Conservation (phyloP, 2,797 vertebrate species). For the Coilia nasus region DNA sequence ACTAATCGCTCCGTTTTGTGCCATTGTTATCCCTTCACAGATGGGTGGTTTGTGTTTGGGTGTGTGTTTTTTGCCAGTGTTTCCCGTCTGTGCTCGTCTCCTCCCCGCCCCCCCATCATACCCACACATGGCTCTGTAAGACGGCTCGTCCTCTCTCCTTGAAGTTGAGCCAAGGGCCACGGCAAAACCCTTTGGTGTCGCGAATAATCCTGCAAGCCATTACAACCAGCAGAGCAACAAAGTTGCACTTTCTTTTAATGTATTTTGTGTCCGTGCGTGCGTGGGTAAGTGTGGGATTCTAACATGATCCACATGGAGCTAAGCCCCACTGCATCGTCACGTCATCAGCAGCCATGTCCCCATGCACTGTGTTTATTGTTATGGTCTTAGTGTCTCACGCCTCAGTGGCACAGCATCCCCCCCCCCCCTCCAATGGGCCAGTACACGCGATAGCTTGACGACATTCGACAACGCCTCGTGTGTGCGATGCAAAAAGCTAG, state of each 20-base stretch:
- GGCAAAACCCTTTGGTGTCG: too few relatives aligned
- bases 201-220: too few relatives aligned
- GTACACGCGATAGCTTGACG: not conserved
- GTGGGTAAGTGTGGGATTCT: not conserved
- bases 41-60: slow-evolving; percentile 49
- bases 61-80: slow-evolving; percentile 2
- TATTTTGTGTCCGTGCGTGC: not conserved
- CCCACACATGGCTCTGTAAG: too few relatives aligned
- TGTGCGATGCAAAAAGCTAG: too few relatives aligned
- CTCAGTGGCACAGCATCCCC: not conserved
- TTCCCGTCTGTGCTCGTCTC: too few relatives aligned
- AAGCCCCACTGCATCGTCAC: not conserved
- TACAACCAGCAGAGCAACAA: too few relatives aligned
- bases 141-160: too few relatives aligned
- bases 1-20: not conserved
- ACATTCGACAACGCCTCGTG: too few relatives aligned
- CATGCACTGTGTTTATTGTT: not conserved
- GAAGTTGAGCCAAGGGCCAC: too few relatives aligned
- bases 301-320: not conserved
- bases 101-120: too few relatives aligned
- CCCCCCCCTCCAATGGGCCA: too few relatives aligned
- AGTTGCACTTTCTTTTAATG: too few relatives aligned
- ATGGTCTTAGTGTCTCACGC: not conserved
- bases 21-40: slow-evolving; percentile 34
- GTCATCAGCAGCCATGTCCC: not conserved